Evolutionary conservation across 2,113 vertebrate genomes (phyloP).

Genomic region (Neomonachus schauinslandi): DNA sequence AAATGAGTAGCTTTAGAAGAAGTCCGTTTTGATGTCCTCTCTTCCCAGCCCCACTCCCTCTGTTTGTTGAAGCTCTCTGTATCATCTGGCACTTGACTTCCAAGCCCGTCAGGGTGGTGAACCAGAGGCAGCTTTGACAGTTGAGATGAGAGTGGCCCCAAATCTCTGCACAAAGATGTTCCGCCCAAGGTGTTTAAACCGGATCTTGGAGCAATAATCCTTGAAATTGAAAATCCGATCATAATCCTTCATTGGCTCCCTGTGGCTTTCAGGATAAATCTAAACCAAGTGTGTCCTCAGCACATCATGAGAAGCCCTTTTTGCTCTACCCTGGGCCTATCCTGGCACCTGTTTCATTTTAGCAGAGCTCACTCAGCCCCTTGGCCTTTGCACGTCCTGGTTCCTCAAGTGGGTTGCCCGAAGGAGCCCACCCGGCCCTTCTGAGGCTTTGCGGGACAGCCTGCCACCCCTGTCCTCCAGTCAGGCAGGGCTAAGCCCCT

Average conservation of each 20-base stretch:
- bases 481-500: neutral
- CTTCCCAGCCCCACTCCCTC: too few relatives aligned
- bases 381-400: neutral
- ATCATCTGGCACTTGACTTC: neutral
- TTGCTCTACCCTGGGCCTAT: neutral
- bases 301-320: neutral
- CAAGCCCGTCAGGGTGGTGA: neutral
- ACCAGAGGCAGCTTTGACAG: neutral
- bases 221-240: neutral
- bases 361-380: neutral
- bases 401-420: neutral
- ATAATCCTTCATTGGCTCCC: neutral
- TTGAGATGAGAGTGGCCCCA: neutral
- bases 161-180: neutral
- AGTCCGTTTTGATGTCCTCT: neutral
- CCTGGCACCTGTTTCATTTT: neutral
- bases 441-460: neutral
- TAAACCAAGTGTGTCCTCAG: neutral
- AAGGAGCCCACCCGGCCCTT: neutral
- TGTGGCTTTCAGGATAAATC: neutral
- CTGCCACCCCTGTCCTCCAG: neutral
- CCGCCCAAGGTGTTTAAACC: neutral
- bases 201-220: neutral
- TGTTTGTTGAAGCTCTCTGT: neutral
- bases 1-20: neutral